Conservation (phyloP, 2,888 invertebrate species). For the Pardosa pseudoannulata region DNA sequence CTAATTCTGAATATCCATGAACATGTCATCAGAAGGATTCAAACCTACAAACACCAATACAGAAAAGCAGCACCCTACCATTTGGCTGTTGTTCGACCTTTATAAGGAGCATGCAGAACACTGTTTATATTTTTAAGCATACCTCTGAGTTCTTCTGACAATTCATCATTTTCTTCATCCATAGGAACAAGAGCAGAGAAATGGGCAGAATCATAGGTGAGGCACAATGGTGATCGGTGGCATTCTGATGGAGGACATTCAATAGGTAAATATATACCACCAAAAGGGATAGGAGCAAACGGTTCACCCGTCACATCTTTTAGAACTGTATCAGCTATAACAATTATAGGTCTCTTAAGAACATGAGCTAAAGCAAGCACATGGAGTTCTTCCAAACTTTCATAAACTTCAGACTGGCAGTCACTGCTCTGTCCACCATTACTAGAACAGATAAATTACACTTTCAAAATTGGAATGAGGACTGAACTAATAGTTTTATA, state of each 20-base stretch:
- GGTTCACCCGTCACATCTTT: slow-evolving; percentile 89
- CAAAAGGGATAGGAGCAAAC: slow-evolving; percentile 91
- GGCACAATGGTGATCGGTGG: slow-evolving; percentile 85
- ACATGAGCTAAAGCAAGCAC: slow-evolving; percentile 90
- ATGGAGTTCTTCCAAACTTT: slow-evolving; percentile 90
- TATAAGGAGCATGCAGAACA: no score
- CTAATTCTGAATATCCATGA: no score
- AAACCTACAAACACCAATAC: no score
- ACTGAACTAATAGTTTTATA: no score
- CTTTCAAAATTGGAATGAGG: no score
- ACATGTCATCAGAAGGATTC: no score
- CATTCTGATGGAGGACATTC: slow-evolving; percentile 84
- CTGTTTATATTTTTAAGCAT: not conserved
- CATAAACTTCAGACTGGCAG: slow-evolving; percentile 78
- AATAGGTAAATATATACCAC: slow-evolving; percentile 89
- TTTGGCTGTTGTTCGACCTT: no score
- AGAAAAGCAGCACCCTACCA: no score
- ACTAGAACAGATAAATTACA: not conserved
- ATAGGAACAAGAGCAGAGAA: slow-evolving; percentile 90
- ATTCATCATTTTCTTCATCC: slow-evolving; percentile 78
- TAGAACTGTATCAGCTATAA: slow-evolving; percentile 89
- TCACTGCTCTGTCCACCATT: slow-evolving; percentile 35
- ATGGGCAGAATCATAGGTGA: slow-evolving; percentile 92
- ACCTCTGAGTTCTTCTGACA: slow-evolving; percentile 31
- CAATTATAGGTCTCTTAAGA: slow-evolving; percentile 86